These are phyloP conservation scores for Pempheris klunzingeri DNA, from an alignment of 2,797 vertebrate genomes.

Conservation along the genomic window DNA sequence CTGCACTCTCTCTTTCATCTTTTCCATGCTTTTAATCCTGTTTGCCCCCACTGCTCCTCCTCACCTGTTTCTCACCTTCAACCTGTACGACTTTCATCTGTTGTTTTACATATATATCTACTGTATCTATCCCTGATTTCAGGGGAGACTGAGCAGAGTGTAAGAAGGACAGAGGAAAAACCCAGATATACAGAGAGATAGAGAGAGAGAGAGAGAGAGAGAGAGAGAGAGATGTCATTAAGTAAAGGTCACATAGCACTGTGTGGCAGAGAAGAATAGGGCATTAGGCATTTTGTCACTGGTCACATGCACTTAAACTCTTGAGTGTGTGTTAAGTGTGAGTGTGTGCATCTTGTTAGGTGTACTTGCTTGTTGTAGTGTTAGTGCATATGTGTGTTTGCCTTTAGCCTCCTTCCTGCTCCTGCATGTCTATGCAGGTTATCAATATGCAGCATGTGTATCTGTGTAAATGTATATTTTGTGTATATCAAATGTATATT, in stretches of 20 bases:
- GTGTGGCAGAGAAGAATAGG: slow-evolving; percentile 41
- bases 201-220: not conserved
- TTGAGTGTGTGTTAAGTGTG: slow-evolving; percentile 21
- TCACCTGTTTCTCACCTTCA: slow-evolving; percentile 55
- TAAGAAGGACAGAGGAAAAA: slow-evolving; percentile 1
- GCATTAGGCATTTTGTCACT: slow-evolving; percentile 41
- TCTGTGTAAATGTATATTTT: not conserved
- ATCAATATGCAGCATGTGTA: not conserved
- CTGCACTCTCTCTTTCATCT: slow-evolving; percentile 54
- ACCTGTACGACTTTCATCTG: slow-evolving; percentile 21
- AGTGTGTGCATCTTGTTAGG: slow-evolving; percentile 2
- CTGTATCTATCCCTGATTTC: slow-evolving; percentile 31
- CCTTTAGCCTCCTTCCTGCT: not conserved
- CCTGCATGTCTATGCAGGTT: not conserved
- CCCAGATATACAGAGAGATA: not conserved
- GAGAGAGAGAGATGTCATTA: slow-evolving; percentile 56
- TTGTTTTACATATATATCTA: slow-evolving; percentile 10
- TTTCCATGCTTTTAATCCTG: slow-evolving; percentile 64
- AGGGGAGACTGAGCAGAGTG: slow-evolving; percentile 12
- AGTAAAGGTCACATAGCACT: slow-evolving; percentile 63
- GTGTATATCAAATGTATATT: not conserved
- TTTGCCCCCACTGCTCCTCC: slow-evolving; percentile 43
- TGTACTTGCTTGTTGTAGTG: not conserved
- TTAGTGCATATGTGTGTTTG: not conserved
- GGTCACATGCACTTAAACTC: slow-evolving; percentile 49